A percentile compares a stretch with the other conserved stretches of the same genome.
phyloP scores from a whole-genome alignment of 92 coral and sea anemone genomes.

The Zoanthus sansibaricus region DNA sequence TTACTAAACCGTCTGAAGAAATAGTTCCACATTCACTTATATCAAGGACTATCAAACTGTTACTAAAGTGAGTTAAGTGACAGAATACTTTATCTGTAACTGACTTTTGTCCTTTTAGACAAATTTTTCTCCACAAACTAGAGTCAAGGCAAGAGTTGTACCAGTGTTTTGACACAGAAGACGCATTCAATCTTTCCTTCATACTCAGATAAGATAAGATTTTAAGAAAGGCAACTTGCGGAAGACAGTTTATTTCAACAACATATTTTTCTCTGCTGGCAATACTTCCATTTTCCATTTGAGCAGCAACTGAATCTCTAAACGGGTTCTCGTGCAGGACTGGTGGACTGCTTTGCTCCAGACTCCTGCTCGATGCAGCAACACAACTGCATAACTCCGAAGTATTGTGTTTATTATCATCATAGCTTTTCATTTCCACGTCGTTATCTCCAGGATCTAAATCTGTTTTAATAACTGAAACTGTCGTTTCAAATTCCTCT shows the following conservation, averaged over 20 bases:
- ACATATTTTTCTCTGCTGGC: neutral
- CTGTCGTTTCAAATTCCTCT: neutral
- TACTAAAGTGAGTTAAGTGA: constrained; percentile 68
- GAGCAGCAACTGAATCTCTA: neutral
- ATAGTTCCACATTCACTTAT: constrained; percentile 72
- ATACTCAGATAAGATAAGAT: constrained; percentile 78
- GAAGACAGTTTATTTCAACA: constrained; percentile 69
- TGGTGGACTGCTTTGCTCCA: neutral
- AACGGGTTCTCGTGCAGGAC: neutral
- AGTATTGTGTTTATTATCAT: too few relatives aligned
- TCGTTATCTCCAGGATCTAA: too few relatives aligned
- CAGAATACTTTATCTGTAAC: constrained; percentile 77
- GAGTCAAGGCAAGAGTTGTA: constrained; percentile 75
- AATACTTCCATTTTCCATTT: neutral
- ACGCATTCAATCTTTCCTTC: constrained; percentile 67
- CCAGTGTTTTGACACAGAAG: constrained; percentile 85
- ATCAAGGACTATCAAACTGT: constrained; percentile 57
- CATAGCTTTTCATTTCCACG: too few relatives aligned
- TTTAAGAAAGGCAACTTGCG: constrained; percentile 79
- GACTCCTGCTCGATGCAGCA: neutral
- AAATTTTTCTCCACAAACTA: constrained; percentile 74
- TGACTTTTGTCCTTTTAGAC: constrained; percentile 54
- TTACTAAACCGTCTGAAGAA: constrained; percentile 70
- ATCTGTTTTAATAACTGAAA: too few relatives aligned
- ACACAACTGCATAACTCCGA: neutral